These are phyloP conservation scores for Orussus abietinus DNA, from an alignment of 1,140 invertebrate genomes.

Conservation along the genomic window DNA sequence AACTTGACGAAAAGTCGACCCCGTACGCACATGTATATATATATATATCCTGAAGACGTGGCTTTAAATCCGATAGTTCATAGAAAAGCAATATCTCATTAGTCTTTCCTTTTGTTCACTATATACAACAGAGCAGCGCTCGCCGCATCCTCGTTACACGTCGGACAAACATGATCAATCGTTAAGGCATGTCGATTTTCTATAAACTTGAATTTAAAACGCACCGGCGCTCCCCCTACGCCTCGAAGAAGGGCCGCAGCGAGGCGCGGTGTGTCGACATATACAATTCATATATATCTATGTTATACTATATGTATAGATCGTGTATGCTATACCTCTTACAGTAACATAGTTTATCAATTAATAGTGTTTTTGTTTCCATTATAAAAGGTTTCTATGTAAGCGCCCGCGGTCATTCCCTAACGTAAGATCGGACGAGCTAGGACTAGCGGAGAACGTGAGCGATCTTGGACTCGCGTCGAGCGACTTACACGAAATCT, in stretches of 20 bases:
- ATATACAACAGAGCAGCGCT: not conserved
- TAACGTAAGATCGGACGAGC: conserved; percentile 5
- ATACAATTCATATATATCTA: no score
- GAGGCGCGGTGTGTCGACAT: no score
- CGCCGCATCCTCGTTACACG: not conserved
- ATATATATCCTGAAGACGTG: no score
- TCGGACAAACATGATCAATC: not conserved
- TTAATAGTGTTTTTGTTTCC: conserved; percentile 3
- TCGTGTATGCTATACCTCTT: no score
- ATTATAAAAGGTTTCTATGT: conserved; percentile 3
- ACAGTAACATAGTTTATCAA: not conserved
- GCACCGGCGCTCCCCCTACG: no score
- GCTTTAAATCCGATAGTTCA: not conserved
- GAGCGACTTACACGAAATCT: conserved; percentile 19
- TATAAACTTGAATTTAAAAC: not conserved
- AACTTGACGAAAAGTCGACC: no score
- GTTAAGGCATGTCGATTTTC: not conserved
- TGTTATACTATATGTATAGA: no score
- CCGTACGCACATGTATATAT: no score
- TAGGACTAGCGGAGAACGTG: conserved; percentile 19
- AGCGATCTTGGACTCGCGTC: conserved; percentile 13
- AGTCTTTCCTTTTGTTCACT: no score
- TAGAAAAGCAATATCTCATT: conserved; percentile 1
- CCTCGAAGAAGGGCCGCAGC: no score
- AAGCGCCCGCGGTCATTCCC: not conserved